Percentiles rank a stretch among this genome's conserved stretches.
Evolutionary conservation across 2,113 vertebrate genomes (phyloP).

Genomic region (Bostrychus sinensis): DNA sequence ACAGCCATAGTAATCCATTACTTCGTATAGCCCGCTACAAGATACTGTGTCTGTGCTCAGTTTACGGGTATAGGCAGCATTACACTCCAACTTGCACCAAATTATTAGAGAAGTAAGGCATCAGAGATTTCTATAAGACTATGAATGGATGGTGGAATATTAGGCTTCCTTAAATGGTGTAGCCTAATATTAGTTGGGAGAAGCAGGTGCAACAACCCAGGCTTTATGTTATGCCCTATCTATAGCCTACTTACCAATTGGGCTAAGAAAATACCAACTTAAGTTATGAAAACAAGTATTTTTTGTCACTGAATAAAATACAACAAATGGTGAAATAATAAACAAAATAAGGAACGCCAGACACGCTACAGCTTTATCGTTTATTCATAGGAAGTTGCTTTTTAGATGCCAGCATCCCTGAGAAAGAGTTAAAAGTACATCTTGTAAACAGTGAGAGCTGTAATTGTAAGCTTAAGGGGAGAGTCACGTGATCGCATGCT

Average conservation of each 20-base stretch:
- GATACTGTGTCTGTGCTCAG: background rate
- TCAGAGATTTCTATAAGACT: too few relatives aligned
- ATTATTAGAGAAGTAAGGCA: too few relatives aligned
- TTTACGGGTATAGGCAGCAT: background rate
- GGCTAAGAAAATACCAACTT: too few relatives aligned
- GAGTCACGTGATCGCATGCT: slow-evolving; percentile 12
- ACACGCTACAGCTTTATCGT: background rate
- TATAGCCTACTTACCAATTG: too few relatives aligned
- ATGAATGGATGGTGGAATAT: too few relatives aligned
- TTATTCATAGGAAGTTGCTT: slow-evolving; percentile 67
- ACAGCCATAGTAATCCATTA: slow-evolving; percentile 1
- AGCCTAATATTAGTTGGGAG: too few relatives aligned
- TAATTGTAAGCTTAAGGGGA: slow-evolving; percentile 34
- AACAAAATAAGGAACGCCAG: background rate
- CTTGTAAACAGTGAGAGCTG: slow-evolving; percentile 43
- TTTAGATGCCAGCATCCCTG: slow-evolving; percentile 81
- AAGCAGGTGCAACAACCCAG: too few relatives aligned
- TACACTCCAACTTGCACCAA: background rate
- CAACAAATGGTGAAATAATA: slow-evolving; percentile 8
- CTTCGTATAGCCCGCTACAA: background rate
- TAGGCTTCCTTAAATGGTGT: too few relatives aligned
- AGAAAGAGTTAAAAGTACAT: slow-evolving; percentile 74
- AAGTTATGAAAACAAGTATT: background rate
- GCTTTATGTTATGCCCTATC: too few relatives aligned
- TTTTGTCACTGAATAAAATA: background rate